Evolutionary conservation across 92 coral and sea anemone species (phyloP), one percentile per base, ranked within the genome.

Genomic region (Umimayanthus kanabou): DNA sequence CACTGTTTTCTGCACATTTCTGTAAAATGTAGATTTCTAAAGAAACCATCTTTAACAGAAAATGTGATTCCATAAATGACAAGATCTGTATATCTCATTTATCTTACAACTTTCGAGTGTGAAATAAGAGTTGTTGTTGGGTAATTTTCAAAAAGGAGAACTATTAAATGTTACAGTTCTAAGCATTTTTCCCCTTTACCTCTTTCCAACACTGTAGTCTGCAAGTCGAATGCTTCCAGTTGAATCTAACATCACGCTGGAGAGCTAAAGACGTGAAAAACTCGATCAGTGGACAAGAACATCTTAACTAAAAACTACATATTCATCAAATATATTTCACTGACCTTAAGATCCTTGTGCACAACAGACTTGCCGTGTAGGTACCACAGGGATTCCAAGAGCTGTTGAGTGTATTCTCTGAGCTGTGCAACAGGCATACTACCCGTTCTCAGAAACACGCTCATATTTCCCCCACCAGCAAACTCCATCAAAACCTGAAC

Each of bases 331-430:
- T 9, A 43, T 18, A 5, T 4, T 6, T 55, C 39, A 16, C 57
- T 33, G 28, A 95, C 99, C 96, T 94, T 97, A 71, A 97, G 87
- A 67, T 95, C 95, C 78, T 95, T 97, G 70, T 95, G 99, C 3
- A 97, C 98, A n/a, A 97, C 96, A 73, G 97, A 93, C 57, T 95
- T 95, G 49, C 98, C 97, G 70, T 97, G 99, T 9, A 97, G 91
- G 85, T 97, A 97, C 84, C 95, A 90, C 84, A 97, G 86, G 58
- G 95, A 94, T 73, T 97, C 98, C 79, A 95, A 88, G 61, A 97
- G 83, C 58, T 97, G 98, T 25, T 91, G 95, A 1, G 93, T 84
- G 92, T 97, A 95, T 40, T 95, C 92, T 71, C 92, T 90, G 10
- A 97, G 81, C 65, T 93, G 85, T n/a, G 91, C 97, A 79, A 97